These are phyloP conservation scores for Cylloceria caligata DNA, from an alignment of 2,888 invertebrate genomes.

Conservation along the genomic window DNA sequence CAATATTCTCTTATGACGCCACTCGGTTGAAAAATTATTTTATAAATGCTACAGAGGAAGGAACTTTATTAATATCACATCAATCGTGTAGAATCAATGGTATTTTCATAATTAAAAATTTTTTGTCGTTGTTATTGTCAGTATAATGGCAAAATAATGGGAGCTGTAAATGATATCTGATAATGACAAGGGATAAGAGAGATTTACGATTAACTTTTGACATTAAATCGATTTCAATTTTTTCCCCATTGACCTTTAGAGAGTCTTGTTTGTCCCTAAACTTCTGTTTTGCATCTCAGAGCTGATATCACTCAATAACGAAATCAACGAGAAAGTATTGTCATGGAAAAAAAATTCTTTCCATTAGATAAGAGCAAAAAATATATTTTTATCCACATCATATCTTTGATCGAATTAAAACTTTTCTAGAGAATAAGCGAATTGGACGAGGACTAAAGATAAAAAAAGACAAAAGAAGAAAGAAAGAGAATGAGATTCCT, in stretches of 20 bases:
- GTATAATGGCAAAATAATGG: background rate
- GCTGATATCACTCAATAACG: background rate
- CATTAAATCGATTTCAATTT: background rate
- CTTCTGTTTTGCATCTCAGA: background rate
- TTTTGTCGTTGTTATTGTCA: background rate
- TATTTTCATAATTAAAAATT: background rate
- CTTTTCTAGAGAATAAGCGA: constrained; percentile 28
- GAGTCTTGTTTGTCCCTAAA: no score
- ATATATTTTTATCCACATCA: constrained; percentile 40
- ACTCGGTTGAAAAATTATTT: background rate
- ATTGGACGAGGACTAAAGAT: constrained; percentile 13
- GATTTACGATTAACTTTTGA: background rate
- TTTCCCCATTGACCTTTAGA: background rate
- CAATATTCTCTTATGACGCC: background rate
- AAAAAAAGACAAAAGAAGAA: constrained; percentile 27
- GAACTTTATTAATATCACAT: background rate
- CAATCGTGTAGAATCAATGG: background rate
- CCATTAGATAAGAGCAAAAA: background rate
- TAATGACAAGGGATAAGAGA: background rate
- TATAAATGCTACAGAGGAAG: background rate
- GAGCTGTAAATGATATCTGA: background rate
- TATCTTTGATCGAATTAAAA: constrained; percentile 59
- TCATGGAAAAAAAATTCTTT: background rate
- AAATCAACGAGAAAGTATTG: background rate
- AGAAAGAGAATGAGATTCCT: constrained; percentile 35